A percentile compares a stretch with the other conserved stretches of the same genome.
Evolutionary conservation across 2,888 invertebrate genomes (phyloP).

Genomic region (Scaeva pyrastri): DNA sequence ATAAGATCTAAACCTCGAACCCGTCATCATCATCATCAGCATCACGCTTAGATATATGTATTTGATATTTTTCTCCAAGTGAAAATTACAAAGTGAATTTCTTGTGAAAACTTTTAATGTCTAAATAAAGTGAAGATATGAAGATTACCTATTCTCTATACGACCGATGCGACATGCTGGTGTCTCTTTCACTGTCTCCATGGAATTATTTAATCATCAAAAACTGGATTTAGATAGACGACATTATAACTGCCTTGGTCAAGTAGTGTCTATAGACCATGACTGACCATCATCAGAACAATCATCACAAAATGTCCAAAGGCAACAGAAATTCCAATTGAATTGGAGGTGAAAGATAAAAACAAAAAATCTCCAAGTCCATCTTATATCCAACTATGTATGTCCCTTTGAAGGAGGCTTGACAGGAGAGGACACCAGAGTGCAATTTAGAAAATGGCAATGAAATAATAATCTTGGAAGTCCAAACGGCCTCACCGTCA

Average conservation of each 20-base stretch:
- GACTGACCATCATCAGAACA: not conserved
- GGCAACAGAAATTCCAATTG: constrained; percentile 14
- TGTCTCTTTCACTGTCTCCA: not conserved
- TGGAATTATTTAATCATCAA: constrained; percentile 48
- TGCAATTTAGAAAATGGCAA: constrained; percentile 45
- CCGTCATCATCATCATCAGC: not conserved
- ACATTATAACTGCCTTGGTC: no score
- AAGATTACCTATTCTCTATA: constrained; percentile 21
- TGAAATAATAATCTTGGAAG: constrained; percentile 30
- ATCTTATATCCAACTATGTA: constrained; percentile 25
- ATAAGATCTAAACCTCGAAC: constrained; percentile 3
- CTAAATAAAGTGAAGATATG: constrained; percentile 46
- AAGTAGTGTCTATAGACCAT: not conserved
- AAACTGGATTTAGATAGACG: constrained; percentile 3
- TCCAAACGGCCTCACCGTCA: not conserved
- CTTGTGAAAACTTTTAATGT: constrained; percentile 36
- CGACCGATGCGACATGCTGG: not conserved
- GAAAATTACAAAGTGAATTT: not conserved
- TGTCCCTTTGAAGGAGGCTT: constrained; percentile 20
- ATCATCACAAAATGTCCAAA: constrained; percentile 1
- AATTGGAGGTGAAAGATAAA: constrained; percentile 17
- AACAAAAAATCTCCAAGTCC: constrained; percentile 31
- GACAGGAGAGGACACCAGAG: constrained; percentile 29
- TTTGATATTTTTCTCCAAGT: not conserved
- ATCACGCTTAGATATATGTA: not conserved